Base-by-base conservation (phyloP, 92 coral and sea anemone species). In the Desmophyllum pertusum region DNA sequence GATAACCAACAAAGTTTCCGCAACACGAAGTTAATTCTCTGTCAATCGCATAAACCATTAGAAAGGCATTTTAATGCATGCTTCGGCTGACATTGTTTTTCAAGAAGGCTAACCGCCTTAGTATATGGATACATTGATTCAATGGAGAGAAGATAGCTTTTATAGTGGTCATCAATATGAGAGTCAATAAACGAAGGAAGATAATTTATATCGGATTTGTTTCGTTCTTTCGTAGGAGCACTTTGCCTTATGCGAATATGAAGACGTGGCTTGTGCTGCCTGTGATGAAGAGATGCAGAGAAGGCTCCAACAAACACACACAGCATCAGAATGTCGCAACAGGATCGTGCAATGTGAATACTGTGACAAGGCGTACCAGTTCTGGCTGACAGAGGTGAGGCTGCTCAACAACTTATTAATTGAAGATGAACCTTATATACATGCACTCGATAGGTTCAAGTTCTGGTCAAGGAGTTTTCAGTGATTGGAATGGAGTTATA, bases 341-440 rank as follows among this genome's bases (percentile, higher is more conserved):
- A 72, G 86, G 73, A 42, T 73, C 51, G 86, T 83, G 42, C 79
- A 55, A 76, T 83, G 86, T 45, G 72, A 50, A 37, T 1, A 68
- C 51, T 80, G 84, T 50, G 36, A 19, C n/a, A 6, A 37, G 17
- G 40, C 50, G 51, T 80, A 68, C 66, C 64, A 39, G 8, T 69
- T 80, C 52, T 67, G 76, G 67, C 53, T 42, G 19, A 46, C 15
- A 36, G 17, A 36, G 84, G 84, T 80, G 50, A 80, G 84, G 46
- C 33, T 42, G 18, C 33, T 36, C 45, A 19, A 21, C 25, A 5
- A 50, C 55, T 10, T 50, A 13, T 50, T 50, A 10, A 6, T 0
- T 10, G 13, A 50, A 50, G 18, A 50, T 2, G 18, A 50, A 13
- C 18, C 18, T 50, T 50, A 5, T 21, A 50, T 21, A 15, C 18